Evolutionary conservation across 1,140 invertebrate species (phyloP), one percentile per base, ranked within the genome.

Genomic region (Pseudomyrmex pallidus): DNA sequence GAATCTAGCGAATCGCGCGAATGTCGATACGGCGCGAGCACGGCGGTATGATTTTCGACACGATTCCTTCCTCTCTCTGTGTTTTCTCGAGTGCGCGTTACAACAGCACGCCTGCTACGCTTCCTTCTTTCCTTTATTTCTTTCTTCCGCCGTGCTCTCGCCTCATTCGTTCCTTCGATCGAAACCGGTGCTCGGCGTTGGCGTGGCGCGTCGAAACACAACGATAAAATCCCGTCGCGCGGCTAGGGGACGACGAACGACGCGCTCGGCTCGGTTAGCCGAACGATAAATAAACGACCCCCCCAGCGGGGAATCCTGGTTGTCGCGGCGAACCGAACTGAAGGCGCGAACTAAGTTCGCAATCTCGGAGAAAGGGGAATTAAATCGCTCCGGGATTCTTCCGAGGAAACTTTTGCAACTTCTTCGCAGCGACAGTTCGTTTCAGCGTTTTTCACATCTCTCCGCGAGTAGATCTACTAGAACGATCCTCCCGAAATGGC

Each of bases 291-390:
- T 80, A 80, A 78, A 70, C 54, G 54, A 13, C 12, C 22, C n/a
- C 66, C 35, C 35, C 35, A 35, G 35, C 35, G 35, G 35, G 76
- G 12, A 15, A 25, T 15, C 22, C 44, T 22, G 66, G 35, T 61
- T 59, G 76, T 72, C 76, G 54, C 66, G 74, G 22, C 54, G 10
- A 52, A 35, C 35, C 35, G 35, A 35, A 35, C 35, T 7, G 15
- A 17, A 52, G 25, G 17, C 63, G 63, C 67, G 76, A 78, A 78
- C 52, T 48, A 70, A 80, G 76, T 70, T 80, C 46, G 66, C 66
- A 80, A 80, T 72, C 76, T 72, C 66, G 76, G 56, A 70, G 76
- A 80, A 72, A 72, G 56, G 44, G n/a, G 76, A 72, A 80, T 72
- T 80, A 61, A 80, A 80, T 80, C 76, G 67, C 76, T 54, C 76